These are phyloP conservation scores for Baccha elongata DNA, from an alignment of 2,888 invertebrate species.

Conservation along the genomic window DNA sequence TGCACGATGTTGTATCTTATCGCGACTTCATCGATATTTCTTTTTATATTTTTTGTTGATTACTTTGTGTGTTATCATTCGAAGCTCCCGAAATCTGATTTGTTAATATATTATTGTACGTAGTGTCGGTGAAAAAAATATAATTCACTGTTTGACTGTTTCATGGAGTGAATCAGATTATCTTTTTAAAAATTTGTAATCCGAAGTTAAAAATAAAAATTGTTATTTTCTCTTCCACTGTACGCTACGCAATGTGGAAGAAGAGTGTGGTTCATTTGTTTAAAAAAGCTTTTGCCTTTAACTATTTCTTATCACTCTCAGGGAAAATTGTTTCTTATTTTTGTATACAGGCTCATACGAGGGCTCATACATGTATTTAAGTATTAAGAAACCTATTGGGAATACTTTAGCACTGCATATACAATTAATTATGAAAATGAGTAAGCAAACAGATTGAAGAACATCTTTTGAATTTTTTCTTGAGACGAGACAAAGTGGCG, in stretches of 20 bases:
- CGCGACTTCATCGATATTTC: constrained; percentile 41
- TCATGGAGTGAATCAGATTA: not conserved
- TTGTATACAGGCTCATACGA: constrained; percentile 20
- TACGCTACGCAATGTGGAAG: not conserved
- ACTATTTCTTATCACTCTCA: constrained; percentile 57
- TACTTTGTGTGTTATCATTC: constrained; percentile 19
- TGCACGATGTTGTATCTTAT: constrained; percentile 54
- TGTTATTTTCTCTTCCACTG: constrained; percentile 9
- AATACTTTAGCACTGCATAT: not conserved
- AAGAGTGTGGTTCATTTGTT: constrained; percentile 49
- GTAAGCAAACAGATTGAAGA: not conserved
- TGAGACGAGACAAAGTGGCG: not conserved
- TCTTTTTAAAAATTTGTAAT: not conserved
- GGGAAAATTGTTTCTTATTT: constrained; percentile 46
- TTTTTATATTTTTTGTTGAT: not conserved
- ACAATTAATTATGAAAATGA: not conserved
- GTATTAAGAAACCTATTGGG: constrained; percentile 5
- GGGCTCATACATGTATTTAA: not conserved
- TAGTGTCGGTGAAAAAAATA: not conserved
- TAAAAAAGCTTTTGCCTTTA: constrained; percentile 51
- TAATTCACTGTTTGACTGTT: not conserved
- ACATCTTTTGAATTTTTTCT: not conserved
- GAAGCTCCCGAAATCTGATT: constrained; percentile 22
- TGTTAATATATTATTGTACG: not conserved
- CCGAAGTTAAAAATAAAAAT: not conserved